These are phyloP conservation scores for Melanotus villosus DNA, from an alignment of 2,888 invertebrate species.

Conservation along the genomic window DNA sequence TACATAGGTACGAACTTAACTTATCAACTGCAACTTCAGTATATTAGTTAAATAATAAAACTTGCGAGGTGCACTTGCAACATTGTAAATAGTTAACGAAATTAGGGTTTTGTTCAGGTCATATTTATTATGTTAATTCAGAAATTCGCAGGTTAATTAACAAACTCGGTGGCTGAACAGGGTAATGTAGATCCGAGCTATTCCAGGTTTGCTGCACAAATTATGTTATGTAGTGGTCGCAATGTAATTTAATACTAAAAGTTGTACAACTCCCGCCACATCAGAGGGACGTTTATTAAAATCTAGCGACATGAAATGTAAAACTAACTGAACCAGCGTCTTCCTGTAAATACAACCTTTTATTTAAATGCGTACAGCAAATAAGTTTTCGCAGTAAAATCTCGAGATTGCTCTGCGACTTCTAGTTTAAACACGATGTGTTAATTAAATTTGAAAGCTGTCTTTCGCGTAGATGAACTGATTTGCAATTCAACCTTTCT, in stretches of 20 bases:
- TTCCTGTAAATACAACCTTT: slow-evolving; percentile 39
- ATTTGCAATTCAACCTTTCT: slow-evolving; percentile 44
- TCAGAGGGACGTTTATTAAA: slow-evolving; percentile 44
- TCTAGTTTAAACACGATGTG: slow-evolving; percentile 34
- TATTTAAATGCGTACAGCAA: slow-evolving; percentile 40
- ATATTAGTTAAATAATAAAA: neutral
- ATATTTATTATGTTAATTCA: slow-evolving; percentile 46
- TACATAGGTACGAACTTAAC: too few species aligned
- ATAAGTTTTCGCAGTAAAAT: slow-evolving; percentile 38
- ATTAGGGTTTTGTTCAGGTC: slow-evolving; percentile 38
- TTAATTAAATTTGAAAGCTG: slow-evolving; percentile 42
- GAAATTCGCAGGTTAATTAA: slow-evolving; percentile 45
- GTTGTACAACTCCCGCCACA: slow-evolving; percentile 49
- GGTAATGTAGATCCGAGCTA: slow-evolving; percentile 33
- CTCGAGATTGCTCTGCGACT: slow-evolving; percentile 29
- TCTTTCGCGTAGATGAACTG: slow-evolving; percentile 38
- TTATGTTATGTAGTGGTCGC: slow-evolving; percentile 55
- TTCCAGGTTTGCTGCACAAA: slow-evolving; percentile 50
- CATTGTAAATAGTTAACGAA: slow-evolving; percentile 34
- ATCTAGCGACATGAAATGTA: slow-evolving; percentile 41
- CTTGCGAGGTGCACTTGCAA: neutral
- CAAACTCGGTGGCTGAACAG: slow-evolving; percentile 31
- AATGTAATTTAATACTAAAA: slow-evolving; percentile 57
- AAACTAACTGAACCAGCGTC: slow-evolving; percentile 39
- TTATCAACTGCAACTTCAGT: too few species aligned